These are phyloP conservation scores for Illadopsis cleaveri DNA, from an alignment of 2,113 vertebrate genomes.

Conservation along the genomic window DNA sequence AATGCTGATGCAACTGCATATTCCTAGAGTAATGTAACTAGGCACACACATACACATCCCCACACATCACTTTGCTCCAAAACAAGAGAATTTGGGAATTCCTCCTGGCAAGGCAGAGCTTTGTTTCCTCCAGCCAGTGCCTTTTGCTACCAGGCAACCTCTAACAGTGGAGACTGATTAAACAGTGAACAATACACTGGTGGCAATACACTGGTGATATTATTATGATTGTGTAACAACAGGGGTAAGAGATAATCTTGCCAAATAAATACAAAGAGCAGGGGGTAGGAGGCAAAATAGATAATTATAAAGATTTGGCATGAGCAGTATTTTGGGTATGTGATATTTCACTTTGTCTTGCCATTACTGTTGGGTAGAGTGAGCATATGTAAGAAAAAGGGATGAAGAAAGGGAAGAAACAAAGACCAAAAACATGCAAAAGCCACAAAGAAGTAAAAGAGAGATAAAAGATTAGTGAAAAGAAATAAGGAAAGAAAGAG, in stretches of 20 bases:
- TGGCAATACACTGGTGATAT: background rate
- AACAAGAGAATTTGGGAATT: background rate
- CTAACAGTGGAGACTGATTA: background rate
- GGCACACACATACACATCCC: fast-evolving
- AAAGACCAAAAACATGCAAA: background rate
- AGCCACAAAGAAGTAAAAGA: background rate
- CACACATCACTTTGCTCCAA: background rate
- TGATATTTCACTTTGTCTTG: background rate
- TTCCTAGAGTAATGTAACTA: background rate
- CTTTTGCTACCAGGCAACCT: background rate
- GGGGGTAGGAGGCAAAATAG: background rate
- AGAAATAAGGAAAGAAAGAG: background rate
- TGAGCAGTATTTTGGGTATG: background rate
- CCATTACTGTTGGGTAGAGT: background rate
- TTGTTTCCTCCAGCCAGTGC: background rate
- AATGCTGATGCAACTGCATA: background rate
- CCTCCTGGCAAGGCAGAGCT: background rate
- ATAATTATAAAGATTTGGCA: background rate
- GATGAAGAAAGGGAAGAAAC: background rate
- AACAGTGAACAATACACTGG: background rate
- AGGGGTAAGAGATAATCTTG: background rate
- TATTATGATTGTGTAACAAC: background rate
- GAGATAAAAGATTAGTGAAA: background rate
- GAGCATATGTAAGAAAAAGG: background rate
- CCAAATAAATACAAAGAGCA: background rate